Base-by-base conservation (phyloP, 2,113 vertebrate genomes). In the Strix aluco region DNA sequence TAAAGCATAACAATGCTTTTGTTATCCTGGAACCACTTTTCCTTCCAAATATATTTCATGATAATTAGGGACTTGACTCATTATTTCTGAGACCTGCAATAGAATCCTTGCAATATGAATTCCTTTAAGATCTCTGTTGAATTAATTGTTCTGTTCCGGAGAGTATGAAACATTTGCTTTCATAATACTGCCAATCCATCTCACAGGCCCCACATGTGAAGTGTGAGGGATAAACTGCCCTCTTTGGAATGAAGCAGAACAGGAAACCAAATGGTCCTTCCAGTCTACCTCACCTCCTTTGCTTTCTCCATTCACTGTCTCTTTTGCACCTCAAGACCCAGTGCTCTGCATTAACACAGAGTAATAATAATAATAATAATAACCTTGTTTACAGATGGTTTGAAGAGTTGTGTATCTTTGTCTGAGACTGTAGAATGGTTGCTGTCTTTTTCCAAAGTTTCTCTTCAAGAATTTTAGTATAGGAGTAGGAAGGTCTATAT, bases 251-350 rank as follows among this genome's bases (percentile, higher is more conserved):
- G 26, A 78, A 72, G 3, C 19, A 47, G n/a, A 72, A 26, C 11
- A 13, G 49, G 30, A 34, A 65, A 58, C 5, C 9, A 49, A 34
- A 4, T 9, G 1, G 13, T 27, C 19, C 3, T 38, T 88, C 47
- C 34, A 57, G 10, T 36, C 11, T 22, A 29, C 30, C 3, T 72
- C 25, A 51, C 3, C 5, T 23, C 10, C 5, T 71, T 54, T 90
- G 5, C 29, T 36, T 80, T 42, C 27, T 67, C 10, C 6, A 4
- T 58, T 85, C 15, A 18, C 61, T 75, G 67, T 67, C 38, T 57
- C 5, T 61, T 23, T 34, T 51, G 11, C 0, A 0, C 4, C 5
- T 54, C 20, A 72, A 26, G 40, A 54, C 2, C 11, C 74, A 6
- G 5, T 15, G 15, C 3, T 52, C 10, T 70, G 66, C 8, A 11